Evolutionary conservation across 2,113 vertebrate genomes (phyloP).

Genomic region (Plectropomus leopardus): DNA sequence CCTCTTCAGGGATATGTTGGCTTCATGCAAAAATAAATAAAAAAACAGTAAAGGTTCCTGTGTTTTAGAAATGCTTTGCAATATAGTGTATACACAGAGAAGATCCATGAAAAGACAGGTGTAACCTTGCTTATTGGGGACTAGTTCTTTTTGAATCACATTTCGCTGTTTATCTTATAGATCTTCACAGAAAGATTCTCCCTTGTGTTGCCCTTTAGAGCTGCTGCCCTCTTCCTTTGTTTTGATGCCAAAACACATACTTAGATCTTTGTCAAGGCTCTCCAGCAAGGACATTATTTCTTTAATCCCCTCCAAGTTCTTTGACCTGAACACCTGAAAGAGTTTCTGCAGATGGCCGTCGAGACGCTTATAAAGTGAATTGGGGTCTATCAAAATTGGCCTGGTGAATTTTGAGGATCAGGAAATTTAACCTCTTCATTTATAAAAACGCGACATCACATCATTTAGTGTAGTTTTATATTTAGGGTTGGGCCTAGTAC

Average conservation of each 20-base stretch:
- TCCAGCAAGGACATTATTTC: too few relatives aligned
- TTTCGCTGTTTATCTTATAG: not conserved
- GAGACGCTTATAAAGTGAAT: not conserved
- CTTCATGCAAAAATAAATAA: not conserved
- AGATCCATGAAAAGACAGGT: not conserved
- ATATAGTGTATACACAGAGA: not conserved
- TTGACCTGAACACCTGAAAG: too few relatives aligned
- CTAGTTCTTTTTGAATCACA: conserved; percentile 1
- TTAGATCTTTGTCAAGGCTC: too few relatives aligned
- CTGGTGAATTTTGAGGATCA: conserved; percentile 14
- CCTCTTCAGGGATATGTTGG: not conserved
- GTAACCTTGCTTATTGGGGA: conserved; percentile 6
- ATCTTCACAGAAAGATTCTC: conserved; percentile 6
- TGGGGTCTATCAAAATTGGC: not conserved
- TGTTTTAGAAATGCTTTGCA: not conserved
- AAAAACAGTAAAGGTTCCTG: not conserved
- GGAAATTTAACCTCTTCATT: too few relatives aligned
- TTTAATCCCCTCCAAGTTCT: too few relatives aligned
- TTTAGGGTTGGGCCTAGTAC: too few relatives aligned
- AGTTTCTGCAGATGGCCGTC: not conserved
- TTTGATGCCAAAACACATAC: conserved; percentile 1
- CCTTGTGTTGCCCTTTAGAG: not conserved
- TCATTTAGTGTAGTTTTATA: too few relatives aligned
- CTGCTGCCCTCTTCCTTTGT: conserved; percentile 6
- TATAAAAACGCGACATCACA: conserved; percentile 12